phyloP scores from a whole-genome alignment of 92 coral and sea anemone species.

The Heliopora coerulea region DNA sequence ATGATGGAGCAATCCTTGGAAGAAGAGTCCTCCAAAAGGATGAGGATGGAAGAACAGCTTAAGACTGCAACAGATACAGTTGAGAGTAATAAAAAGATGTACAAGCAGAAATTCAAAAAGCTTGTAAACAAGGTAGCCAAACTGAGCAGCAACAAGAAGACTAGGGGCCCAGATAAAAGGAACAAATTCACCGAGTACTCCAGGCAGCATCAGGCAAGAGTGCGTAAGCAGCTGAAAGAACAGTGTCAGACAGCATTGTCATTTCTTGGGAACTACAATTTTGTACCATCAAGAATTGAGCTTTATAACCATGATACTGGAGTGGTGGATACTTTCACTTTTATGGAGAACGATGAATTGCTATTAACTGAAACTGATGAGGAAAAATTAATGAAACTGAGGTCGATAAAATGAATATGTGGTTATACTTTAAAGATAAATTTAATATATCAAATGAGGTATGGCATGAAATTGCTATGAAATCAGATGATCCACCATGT shows the following conservation, averaged over 20 bases:
- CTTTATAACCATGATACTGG: constrained; percentile 5
- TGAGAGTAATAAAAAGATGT: constrained; percentile 19
- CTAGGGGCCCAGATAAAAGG: constrained; percentile 12
- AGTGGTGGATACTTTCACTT: neutral
- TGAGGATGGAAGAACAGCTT: constrained; percentile 17
- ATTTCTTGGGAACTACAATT: neutral
- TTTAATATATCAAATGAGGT: constrained; percentile 28
- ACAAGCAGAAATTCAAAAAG: constrained; percentile 37
- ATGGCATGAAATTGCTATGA: constrained; percentile 28
- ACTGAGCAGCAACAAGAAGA: constrained; percentile 5
- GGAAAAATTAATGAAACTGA: constrained; percentile 12
- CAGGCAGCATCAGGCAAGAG: constrained; percentile 24
- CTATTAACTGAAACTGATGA: neutral
- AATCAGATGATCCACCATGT: neutral
- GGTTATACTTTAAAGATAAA: constrained; percentile 33
- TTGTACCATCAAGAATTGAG: neutral
- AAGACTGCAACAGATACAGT: constrained; percentile 12
- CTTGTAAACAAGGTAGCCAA: constrained; percentile 35
- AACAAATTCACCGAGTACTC: neutral
- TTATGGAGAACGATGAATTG: neutral
- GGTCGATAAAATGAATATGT: constrained; percentile 12
- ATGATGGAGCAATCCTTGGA: constrained; percentile 4
- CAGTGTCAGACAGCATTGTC: constrained; percentile 3
- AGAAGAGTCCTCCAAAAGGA: neutral
- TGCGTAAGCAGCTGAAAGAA: constrained; percentile 8